phyloP scores from a whole-genome alignment of 2,888 invertebrate species.

The Rhaphigaster nebulosa region DNA sequence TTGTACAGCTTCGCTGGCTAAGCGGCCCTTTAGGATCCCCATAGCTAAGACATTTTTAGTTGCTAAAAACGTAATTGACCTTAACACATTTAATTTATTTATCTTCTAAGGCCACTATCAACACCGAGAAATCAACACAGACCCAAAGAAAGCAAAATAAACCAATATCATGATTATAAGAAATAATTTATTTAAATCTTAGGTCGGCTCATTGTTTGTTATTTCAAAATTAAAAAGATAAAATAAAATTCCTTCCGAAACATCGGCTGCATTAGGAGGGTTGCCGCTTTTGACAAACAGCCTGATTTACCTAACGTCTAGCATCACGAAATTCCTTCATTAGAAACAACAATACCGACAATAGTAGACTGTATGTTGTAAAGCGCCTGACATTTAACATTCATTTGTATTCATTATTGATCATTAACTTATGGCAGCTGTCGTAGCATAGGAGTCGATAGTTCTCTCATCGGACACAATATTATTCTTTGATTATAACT shows the following conservation, averaged over 20 bases:
- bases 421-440: not conserved
- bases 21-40: too few relatives aligned
- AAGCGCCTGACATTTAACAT: not conserved
- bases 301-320: not conserved
- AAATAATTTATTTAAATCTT: too few relatives aligned
- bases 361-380: not conserved
- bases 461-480: not conserved
- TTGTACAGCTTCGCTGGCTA: too few relatives aligned
- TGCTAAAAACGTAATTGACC: too few relatives aligned
- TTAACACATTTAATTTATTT: too few relatives aligned
- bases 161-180: too few relatives aligned
- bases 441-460: not conserved
- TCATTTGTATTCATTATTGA: slow-evolving; percentile 25
- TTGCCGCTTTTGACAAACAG: not conserved
- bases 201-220: too few relatives aligned
- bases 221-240: too few relatives aligned
- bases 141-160: too few relatives aligned
- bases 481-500: not conserved
- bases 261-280: not conserved
- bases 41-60: too few relatives aligned
- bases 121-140: too few relatives aligned
- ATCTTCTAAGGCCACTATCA: too few relatives aligned
- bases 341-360: not conserved
- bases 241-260: not conserved
- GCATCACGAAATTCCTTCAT: not conserved